Evolutionary conservation across 2,888 invertebrate genomes (phyloP), one percentile per base, ranked within the genome.

Genomic region (Parelbella ahira): DNA sequence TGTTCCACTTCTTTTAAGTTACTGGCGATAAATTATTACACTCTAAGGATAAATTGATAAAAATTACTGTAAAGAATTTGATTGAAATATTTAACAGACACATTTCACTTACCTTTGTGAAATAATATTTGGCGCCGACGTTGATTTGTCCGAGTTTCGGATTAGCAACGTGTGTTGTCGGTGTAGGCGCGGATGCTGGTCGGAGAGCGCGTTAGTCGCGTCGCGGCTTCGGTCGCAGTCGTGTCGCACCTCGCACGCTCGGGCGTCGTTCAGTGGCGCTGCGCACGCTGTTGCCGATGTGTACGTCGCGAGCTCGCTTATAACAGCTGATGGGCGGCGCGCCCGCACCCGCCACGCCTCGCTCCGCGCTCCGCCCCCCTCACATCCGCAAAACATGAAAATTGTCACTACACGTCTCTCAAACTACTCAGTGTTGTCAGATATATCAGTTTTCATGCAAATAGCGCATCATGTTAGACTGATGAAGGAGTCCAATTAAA

Each of bases 261-360:
- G 54, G 56, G 64, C 63, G 60, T 63, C 55, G 63, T 63, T 55
- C 58, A 55, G 58, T 62, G 63, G 67, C 69, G 65, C 63, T 59
- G 63, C 56, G 60, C 60, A 60, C 59, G 62, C 62, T 58, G 57
- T 56, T 52, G 47, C 39, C 47, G 43, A 43, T 49, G 46, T 57
- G 64, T 55, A 65, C n/a, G n/a, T 68, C 63, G 49, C 45, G 62
- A 66, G 53, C 64, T 56, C 67, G 70, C 70, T 76, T 82, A 75
- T 76, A 60, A 52, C 51, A 50, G 50, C 50, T 37, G 64, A 66
- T 70, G 77, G 78, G 81, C 74, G 83, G 77, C 72, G 74, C 73
- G 60, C 62, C 63, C 63, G 70, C 68, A 60, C 47, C 60, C 56
- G 54, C 47, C 74, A 72, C 79, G 75, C 77, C 75, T 64, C 73